phyloP scores from a whole-genome alignment of 2,113 vertebrate species.

The Antennarius striatus region DNA sequence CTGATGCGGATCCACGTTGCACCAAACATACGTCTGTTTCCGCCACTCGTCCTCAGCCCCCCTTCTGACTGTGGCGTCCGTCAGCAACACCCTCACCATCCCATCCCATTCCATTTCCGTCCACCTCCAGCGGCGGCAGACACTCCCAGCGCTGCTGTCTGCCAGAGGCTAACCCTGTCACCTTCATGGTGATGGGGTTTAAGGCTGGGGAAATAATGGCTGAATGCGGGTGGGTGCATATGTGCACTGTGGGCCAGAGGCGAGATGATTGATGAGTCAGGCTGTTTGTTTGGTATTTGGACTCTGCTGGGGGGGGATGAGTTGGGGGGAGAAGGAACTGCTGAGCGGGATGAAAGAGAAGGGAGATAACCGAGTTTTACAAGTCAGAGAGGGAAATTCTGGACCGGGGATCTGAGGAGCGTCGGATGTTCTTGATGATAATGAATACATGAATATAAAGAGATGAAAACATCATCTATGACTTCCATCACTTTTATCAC shows the following conservation, averaged over 20 bases:
- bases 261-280: slow-evolving; percentile 62
- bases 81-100: slow-evolving; percentile 30
- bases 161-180: slow-evolving; percentile 60
- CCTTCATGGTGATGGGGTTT: slow-evolving; percentile 56
- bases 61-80: slow-evolving; percentile 25
- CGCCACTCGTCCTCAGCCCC: slow-evolving; percentile 16
- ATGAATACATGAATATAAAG: not conserved
- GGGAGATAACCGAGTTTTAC: slow-evolving; percentile 16
- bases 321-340: slow-evolving; percentile 20
- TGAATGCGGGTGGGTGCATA: slow-evolving; percentile 31
- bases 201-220: slow-evolving; percentile 54
- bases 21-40: slow-evolving; percentile 23
- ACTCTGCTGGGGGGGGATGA: slow-evolving; percentile 18
- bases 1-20: slow-evolving; percentile 12
- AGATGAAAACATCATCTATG: not conserved
- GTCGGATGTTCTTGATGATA: not conserved
- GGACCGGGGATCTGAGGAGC: not conserved
- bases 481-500: not conserved
- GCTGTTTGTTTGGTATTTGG: slow-evolving; percentile 44
- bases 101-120: slow-evolving; percentile 78
- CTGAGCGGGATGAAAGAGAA: slow-evolving; percentile 7
- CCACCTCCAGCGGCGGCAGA: slow-evolving; percentile 73
- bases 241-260: slow-evolving; percentile 24
- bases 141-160: slow-evolving; percentile 54
- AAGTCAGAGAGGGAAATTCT: not conserved